phyloP scores from a whole-genome alignment of 2,888 invertebrate species.

The Gymnosoma rotundatum region DNA sequence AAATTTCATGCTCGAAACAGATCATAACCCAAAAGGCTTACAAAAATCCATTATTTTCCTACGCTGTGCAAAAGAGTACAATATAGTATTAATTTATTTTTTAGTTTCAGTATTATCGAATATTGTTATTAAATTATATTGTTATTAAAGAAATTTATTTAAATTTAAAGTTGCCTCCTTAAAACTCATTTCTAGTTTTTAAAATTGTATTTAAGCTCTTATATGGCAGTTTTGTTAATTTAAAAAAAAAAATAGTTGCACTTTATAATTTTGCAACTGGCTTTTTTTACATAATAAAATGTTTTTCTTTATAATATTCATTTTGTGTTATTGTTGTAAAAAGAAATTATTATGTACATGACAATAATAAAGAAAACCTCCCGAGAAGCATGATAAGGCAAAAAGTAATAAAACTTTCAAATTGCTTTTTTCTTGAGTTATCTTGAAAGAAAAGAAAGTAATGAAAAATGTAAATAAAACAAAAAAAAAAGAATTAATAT shows the following conservation, averaged over 20 bases:
- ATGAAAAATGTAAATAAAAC: constrained; percentile 49
- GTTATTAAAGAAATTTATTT: background rate
- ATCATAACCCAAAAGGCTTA: too few relatives aligned
- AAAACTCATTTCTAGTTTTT: background rate
- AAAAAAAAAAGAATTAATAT: constrained; percentile 61
- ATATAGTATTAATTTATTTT: too few relatives aligned
- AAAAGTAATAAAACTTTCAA: constrained; percentile 74
- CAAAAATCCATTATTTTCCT: too few relatives aligned
- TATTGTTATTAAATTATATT: background rate
- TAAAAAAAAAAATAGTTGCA: constrained; percentile 27
- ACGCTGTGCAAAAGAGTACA: too few relatives aligned
- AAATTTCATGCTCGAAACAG: too few relatives aligned
- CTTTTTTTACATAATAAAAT: constrained; percentile 43
- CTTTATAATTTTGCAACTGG: constrained; percentile 54
- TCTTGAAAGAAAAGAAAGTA: constrained; percentile 39
- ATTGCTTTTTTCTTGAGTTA: constrained; percentile 71
- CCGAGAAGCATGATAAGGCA: constrained; percentile 70
- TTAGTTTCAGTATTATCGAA: background rate
- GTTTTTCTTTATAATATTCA: constrained; percentile 23
- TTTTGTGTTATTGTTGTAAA: constrained; percentile 47
- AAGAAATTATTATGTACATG: constrained; percentile 68
- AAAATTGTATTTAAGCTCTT: constrained; percentile 14
- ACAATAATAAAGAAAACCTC: constrained; percentile 70
- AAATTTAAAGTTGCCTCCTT: background rate
- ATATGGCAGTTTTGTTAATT: constrained; percentile 27